Base-by-base conservation (phyloP, 2,797 vertebrate species). In the Percopsis omiscomaycus region DNA sequence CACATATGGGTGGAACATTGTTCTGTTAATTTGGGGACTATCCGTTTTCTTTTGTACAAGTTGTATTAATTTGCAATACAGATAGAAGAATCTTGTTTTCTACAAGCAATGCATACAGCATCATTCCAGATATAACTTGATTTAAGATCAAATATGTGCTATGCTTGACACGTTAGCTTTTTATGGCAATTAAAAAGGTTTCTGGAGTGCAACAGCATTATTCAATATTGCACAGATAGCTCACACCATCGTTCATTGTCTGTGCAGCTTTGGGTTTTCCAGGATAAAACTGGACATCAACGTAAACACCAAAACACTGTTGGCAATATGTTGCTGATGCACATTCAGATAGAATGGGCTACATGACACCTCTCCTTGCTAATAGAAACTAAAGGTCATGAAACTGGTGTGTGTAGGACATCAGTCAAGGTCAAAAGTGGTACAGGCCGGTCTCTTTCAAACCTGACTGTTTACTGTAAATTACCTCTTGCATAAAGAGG, bases 371-470 rank as follows among this genome's bases (percentile, higher is more conserved):
- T 49, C 11, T 53, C 66, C 64, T 68, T 47, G 47, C 56, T 28
- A 59, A 27, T 27, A 46, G 58, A 53, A 16, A 4, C 28, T 16
- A 30, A 60, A 14, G 3, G 14, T 46, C 66, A 32, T 15, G 48
- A 30, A 16, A 30, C 1, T 22, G 50, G 53, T 66, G 61, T 55
- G 48, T 61, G 13, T 65, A 12, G 59, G 59, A 62, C 60, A 67
- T 71, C 59, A 62, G 28, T 57, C 53, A 83, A 85, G 82, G 81
- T 78, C 68, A 63, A 60, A 22, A 9, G 14, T 32, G 54, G 14
- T 22, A 12, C 10, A 55, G 16, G 12, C 28, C 13, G 50, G 54
- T 58, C 32, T 58, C 32, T 45, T 59, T 58, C n/a, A 49, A 51
- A 53, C 59, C 30, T 28, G n/a, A 22, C 8, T 53, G 15, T 10